These are phyloP conservation scores for Tetranychus cinnabarinus DNA, from an alignment of 1,140 invertebrate species.

Conservation along the genomic window DNA sequence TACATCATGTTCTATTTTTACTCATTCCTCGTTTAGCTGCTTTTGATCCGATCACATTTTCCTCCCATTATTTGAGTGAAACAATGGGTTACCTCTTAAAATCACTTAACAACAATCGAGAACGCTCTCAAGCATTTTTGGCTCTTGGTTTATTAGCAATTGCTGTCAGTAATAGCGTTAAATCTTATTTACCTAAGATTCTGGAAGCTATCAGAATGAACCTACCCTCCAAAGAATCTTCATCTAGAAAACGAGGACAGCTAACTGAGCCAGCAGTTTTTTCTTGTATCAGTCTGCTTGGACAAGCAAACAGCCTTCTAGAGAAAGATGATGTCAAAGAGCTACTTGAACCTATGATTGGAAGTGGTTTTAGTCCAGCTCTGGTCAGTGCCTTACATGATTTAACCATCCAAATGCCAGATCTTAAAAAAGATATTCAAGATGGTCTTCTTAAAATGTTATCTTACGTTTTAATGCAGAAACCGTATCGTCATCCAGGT, in stretches of 20 bases:
- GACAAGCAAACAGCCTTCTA: slow-evolving; percentile 49
- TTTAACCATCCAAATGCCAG: slow-evolving; percentile 61
- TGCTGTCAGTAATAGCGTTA: slow-evolving; percentile 59
- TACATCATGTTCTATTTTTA: slow-evolving; percentile 64
- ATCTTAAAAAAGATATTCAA: slow-evolving; percentile 66
- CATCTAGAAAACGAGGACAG: slow-evolving; percentile 24
- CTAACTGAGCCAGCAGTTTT: slow-evolving; percentile 62
- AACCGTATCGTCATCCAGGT: slow-evolving; percentile 50
- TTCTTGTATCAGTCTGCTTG: slow-evolving; percentile 76
- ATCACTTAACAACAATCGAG: slow-evolving; percentile 50
- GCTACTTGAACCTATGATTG: slow-evolving; percentile 70
- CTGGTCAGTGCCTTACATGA: slow-evolving; percentile 73
- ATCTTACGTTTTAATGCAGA: slow-evolving; percentile 66
- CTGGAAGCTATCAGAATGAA: slow-evolving; percentile 60
- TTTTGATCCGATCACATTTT: slow-evolving; percentile 60
- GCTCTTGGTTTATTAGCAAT: slow-evolving; percentile 72
- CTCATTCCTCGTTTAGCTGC: slow-evolving; percentile 81
- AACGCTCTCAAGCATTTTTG: slow-evolving; percentile 58
- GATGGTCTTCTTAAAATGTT: slow-evolving; percentile 69
- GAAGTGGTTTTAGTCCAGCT: slow-evolving; percentile 59
- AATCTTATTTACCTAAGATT: slow-evolving; percentile 49
- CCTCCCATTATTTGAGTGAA: slow-evolving; percentile 38
- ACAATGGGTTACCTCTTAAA: slow-evolving; percentile 51
- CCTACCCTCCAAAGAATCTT: slow-evolving; percentile 33
- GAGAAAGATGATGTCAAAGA: slow-evolving; percentile 45